Evolutionary conservation across 2,113 vertebrate species (phyloP), one percentile per base, ranked within the genome.

Genomic region (Chamaea fasciata): DNA sequence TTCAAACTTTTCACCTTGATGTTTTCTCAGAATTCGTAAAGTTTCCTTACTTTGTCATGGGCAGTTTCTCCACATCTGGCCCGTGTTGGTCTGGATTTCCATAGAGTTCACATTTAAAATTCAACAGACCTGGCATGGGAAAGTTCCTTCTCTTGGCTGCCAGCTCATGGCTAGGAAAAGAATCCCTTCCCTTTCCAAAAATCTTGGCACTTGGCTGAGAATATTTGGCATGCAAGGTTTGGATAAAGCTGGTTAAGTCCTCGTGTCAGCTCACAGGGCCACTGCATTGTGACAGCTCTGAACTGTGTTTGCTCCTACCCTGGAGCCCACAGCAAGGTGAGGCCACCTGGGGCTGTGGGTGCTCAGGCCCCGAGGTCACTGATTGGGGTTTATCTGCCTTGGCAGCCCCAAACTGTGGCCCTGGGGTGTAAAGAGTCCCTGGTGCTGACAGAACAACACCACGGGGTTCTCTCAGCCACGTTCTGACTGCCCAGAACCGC

Each of bases 401-500:
- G 37, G 20, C 62, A 85, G n/a, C 35, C 53, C 39, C 50, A 46
- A 0, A 1, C 8, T n/a, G 12, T 12, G 39, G n/a, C 33, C 35
- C 24, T 17, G 10, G n/a, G 39, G 44, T 44, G 2, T 30, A 21
- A 9, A 2, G 3, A 18, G 74, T 23, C 71, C 69, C 63, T 23
- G 30, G 7, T 37, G 15, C 26, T 59, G 50, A 26, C 13, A 44
- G 37, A 27, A 15, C 42, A 49, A 26, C 28, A n/a, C 11, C 65
- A 24, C 2, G 1, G n/a, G 9, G 7, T 4, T 47, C 42, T 81
- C 24, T 52, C 69, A 50, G 42, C 16, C 39, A 17, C 0, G 0
- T 52, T 75, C 41, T 24, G 26, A 20, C 22, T 74, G 49, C 76
- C 30, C 55, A 10, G 7, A 60, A 33, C 33, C 47, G 85, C 35